Evolutionary conservation across 2,113 vertebrate genomes (phyloP), one percentile per base, ranked within the genome.

Genomic region (Anoura caudifer): DNA sequence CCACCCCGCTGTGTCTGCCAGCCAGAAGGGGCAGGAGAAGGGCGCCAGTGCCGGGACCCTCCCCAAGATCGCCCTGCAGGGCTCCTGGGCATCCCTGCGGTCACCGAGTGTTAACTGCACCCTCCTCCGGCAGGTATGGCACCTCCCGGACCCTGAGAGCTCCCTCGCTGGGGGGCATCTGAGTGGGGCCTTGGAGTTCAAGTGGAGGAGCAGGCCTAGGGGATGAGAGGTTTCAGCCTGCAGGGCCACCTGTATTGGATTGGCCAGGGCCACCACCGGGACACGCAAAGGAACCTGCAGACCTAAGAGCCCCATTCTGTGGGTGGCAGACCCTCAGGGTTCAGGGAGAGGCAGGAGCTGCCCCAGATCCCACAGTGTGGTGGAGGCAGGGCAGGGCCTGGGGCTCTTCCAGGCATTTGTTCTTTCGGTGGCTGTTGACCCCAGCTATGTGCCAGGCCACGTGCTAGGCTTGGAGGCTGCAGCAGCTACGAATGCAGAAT

Each of bases 81-180:
- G 99, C 81, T 99, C 99, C 11, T 99, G 99, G 99, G 99, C 99
- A 0, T 99, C 99, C 20, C 98, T 99, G 69, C 98, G 98, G 77
- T 99, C 99, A 3, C 99, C 99, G 0, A 98, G 98, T 31, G 98
- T 99, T 96, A 99, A 99, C 98, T 99, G 99, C 70, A 98, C 99
- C 3, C 98, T 99, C 81, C 98, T 98, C 94, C 98, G 98, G 31
- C 99, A 99, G 99, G 99, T 99, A 98, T n/a, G 96, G 9, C 0
- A 0, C n/a, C 92, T 72, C 80, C 56, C 4, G 5, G 2, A 38
- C n/a, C 41, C 83, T 13, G 0, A 10, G 22, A 4, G n/a, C 41
- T n/a, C n/a, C 54, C 72, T 75, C 59, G 19, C 76, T 65, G 47
- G 67, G 84, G 45, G 36, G 4, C 24, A 22, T 26, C 79, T 41